phyloP scores from a whole-genome alignment of 2,113 vertebrate genomes.

The Toxostoma redivivum region DNA sequence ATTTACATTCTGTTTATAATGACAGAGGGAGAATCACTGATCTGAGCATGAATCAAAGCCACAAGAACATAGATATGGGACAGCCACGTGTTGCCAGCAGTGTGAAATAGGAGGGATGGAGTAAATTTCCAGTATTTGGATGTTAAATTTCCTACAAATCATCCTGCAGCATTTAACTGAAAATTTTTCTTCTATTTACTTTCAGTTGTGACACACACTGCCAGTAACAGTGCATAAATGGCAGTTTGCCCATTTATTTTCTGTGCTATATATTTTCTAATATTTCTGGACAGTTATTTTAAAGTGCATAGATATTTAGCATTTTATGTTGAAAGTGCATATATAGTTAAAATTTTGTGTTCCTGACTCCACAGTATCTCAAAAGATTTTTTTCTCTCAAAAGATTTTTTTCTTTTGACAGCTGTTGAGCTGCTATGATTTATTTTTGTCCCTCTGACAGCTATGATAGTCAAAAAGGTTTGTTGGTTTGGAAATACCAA shows the following conservation, averaged over 20 bases:
- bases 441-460: neutral
- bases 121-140: constrained; percentile 55
- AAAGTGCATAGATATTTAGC: neutral
- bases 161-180: constrained; percentile 3
- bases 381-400: neutral
- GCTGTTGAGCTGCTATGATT: neutral
- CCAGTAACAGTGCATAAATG: neutral
- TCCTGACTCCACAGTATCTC: neutral
- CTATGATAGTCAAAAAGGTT: neutral
- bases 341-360: neutral
- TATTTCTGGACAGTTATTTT: neutral
- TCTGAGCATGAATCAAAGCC: constrained; percentile 59
- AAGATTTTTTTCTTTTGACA: neutral
- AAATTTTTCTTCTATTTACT: neutral
- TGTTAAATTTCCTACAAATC: constrained; percentile 45
- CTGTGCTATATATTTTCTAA: neutral
- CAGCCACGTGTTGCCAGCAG: constrained; percentile 19
- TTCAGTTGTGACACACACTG: neutral
- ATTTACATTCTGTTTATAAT: constrained; percentile 64
- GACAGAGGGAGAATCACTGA: constrained; percentile 39
- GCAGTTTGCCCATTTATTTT: neutral
- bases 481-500: neutral
- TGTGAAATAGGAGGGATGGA: constrained; percentile 42
- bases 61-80: constrained; percentile 60
- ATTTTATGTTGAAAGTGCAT: neutral